Percentiles rank a stretch among this genome's conserved stretches.
Conservation (phyloP, 1,140 invertebrate species). For the Lucilia cuprina region DNA sequence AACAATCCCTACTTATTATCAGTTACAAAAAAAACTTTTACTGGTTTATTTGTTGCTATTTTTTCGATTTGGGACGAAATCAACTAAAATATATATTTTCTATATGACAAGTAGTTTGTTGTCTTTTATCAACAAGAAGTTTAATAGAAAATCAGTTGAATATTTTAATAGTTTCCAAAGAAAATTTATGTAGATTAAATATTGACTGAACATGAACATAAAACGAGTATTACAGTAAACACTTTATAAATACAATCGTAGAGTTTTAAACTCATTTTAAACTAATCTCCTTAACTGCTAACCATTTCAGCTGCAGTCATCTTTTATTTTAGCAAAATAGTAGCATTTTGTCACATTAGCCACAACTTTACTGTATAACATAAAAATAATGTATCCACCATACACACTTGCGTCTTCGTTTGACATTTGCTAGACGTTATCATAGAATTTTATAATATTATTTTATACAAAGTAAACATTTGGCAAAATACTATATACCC, state of each 20-base stretch:
- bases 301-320: too few species aligned
- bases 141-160: conserved; percentile 15
- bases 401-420: too few species aligned
- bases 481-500: neutral
- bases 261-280: too few species aligned
- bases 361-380: too few species aligned
- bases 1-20: too few species aligned
- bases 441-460: neutral
- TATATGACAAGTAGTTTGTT: neutral
- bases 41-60: neutral
- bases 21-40: neutral
- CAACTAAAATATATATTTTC: neutral
- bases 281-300: too few species aligned
- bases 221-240: neutral
- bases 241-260: too few species aligned
- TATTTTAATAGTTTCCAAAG: conserved; percentile 1
- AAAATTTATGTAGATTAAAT: neutral
- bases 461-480: neutral
- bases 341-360: too few species aligned
- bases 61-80: neutral
- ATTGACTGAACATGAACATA: neutral
- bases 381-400: too few species aligned
- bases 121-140: neutral
- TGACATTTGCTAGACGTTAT: neutral
- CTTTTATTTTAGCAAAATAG: too few species aligned